Evolutionary conservation across 2,888 invertebrate species (phyloP).

Genomic region (Augochlorella aurata): DNA sequence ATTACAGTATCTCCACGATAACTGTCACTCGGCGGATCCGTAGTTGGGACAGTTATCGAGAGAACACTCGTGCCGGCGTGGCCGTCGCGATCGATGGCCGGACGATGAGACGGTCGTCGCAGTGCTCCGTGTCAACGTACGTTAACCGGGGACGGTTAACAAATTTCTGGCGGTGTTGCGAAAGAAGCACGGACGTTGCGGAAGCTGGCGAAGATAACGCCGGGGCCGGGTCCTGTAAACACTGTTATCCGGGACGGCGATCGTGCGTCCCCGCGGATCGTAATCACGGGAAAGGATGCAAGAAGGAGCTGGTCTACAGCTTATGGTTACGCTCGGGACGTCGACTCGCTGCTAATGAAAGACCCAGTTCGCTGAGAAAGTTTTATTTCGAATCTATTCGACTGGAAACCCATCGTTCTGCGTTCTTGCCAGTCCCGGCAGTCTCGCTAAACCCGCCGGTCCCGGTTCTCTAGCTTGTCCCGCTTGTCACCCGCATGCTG

Average conservation of each 20-base stretch:
- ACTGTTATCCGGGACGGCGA: constrained; percentile 55
- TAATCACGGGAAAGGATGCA: constrained; percentile 54
- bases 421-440: no score
- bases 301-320: constrained; percentile 36
- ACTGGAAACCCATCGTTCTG: neutral
- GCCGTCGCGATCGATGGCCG: neutral
- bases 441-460: no score
- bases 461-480: no score
- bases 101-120: neutral
- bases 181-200: constrained; percentile 60
- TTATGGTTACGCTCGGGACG: constrained; percentile 49
- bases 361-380: constrained; percentile 18
- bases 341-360: constrained; percentile 23
- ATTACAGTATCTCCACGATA: no score
- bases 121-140: constrained; percentile 16
- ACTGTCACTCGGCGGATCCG: no score
- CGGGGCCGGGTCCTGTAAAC: constrained; percentile 59
- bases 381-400: neutral
- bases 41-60: no score
- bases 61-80: no score
- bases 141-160: neutral
- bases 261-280: constrained; percentile 49
- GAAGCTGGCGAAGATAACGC: constrained; percentile 61
- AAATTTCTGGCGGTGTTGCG: constrained; percentile 39
- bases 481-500: neutral